Percentiles rank a stretch among this genome's conserved stretches.
phyloP scores from a whole-genome alignment of 2,888 invertebrate species.

The Hypomecis punctinalis region DNA sequence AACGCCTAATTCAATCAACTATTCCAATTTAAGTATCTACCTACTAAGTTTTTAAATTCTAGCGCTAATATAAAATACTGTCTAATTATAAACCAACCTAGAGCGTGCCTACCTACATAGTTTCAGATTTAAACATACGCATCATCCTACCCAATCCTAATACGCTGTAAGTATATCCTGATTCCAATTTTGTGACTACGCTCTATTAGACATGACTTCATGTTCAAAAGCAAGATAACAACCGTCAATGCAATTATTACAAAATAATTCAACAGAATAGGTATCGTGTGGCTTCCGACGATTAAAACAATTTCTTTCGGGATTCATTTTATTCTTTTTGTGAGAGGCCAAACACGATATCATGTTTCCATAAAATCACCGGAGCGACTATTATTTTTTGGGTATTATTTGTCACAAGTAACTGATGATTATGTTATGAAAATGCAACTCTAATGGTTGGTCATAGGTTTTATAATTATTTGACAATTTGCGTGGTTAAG shows the following conservation, averaged over 20 bases:
- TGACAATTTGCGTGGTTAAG: conserved; percentile 42
- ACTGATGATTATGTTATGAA: conserved; percentile 30
- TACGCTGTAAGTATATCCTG: too few species aligned
- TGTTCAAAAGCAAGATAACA: conserved; percentile 7
- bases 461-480: conserved; percentile 45
- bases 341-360: conserved; percentile 81
- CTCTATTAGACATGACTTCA: neutral
- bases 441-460: conserved; percentile 42
- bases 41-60: too few species aligned
- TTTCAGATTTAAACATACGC: too few species aligned
- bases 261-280: conserved; percentile 35
- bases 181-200: neutral
- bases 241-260: conserved; percentile 27
- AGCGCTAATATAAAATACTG: too few species aligned
- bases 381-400: conserved; percentile 80
- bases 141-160: too few species aligned
- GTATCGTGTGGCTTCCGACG: conserved; percentile 75
- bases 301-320: conserved; percentile 83
- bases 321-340: conserved; percentile 79
- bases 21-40: too few species aligned
- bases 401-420: conserved; percentile 66
- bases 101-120: too few species aligned
- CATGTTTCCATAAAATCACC: conserved; percentile 84
- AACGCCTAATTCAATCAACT: too few species aligned
- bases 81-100: too few species aligned